Evolutionary conservation across 2,888 invertebrate species (phyloP).

Genomic region (Campoletis raptor): DNA sequence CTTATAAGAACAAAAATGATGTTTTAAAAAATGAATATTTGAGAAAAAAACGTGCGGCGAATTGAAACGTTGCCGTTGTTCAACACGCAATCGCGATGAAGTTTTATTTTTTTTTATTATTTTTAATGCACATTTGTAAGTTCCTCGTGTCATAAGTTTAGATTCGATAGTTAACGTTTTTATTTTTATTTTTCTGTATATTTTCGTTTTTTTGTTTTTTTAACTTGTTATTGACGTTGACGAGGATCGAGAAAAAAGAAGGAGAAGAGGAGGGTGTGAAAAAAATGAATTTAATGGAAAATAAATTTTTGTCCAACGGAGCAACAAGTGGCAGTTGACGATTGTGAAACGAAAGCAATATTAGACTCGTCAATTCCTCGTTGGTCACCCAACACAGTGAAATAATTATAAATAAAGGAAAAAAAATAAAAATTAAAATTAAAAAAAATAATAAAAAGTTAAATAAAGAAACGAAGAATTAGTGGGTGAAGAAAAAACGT

Average conservation of each 20-base stretch:
- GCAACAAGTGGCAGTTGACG: slow-evolving; percentile 63
- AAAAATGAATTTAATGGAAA: slow-evolving; percentile 7
- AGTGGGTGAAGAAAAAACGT: slow-evolving; percentile 54
- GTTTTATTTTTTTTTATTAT: slow-evolving; percentile 45
- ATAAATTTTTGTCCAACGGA: slow-evolving; percentile 18
- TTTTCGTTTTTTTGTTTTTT: slow-evolving; percentile 32
- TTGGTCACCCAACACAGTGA: slow-evolving; percentile 73
- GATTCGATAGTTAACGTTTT: slow-evolving; percentile 30
- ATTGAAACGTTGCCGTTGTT: slow-evolving; percentile 50
- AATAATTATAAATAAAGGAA: slow-evolving; percentile 58
- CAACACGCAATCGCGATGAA: slow-evolving; percentile 61
- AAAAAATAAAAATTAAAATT: background rate
- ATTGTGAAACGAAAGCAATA: slow-evolving; percentile 68
- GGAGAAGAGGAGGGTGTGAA: slow-evolving; percentile 5
- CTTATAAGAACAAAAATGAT: background rate
- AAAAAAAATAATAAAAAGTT: slow-evolving; percentile 30
- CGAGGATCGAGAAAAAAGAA: slow-evolving; percentile 43
- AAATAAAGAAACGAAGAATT: background rate
- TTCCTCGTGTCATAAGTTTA: slow-evolving; percentile 39
- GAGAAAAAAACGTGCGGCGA: background rate
- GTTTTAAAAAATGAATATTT: background rate
- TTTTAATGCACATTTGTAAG: slow-evolving; percentile 32
- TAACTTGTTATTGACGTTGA: slow-evolving; percentile 51
- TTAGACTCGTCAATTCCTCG: slow-evolving; percentile 78
- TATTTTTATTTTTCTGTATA: slow-evolving; percentile 7